phyloP scores from a whole-genome alignment of 2,113 vertebrate species.

The Zosterops hypoxanthus region DNA sequence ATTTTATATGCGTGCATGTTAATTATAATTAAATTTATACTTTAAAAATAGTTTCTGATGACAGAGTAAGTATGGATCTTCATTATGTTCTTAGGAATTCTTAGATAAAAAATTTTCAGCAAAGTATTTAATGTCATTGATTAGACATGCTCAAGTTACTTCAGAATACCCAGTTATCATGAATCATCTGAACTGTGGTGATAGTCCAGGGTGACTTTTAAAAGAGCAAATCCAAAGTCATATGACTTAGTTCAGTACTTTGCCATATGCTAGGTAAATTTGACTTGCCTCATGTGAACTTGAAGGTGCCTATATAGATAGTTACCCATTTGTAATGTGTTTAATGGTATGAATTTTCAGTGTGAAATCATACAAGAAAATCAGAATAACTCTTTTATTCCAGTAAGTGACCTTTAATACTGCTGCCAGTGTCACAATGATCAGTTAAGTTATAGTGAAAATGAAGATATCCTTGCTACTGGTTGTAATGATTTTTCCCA shows the following conservation, averaged over 20 bases:
- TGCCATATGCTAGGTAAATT: not conserved
- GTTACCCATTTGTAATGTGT: not conserved
- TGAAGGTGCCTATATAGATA: not conserved
- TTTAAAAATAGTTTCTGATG: not conserved
- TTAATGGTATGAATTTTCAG: not conserved
- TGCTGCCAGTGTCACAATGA: not conserved
- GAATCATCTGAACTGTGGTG: not conserved
- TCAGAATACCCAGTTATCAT: not conserved
- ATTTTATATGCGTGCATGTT: not conserved
- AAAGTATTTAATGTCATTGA: not conserved
- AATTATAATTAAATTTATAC: not conserved
- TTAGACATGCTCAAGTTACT: not conserved
- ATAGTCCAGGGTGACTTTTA: not conserved
- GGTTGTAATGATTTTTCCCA: not conserved
- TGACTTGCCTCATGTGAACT: not conserved
- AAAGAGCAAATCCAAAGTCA: not conserved
- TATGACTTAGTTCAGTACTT: not conserved
- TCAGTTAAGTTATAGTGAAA: not conserved
- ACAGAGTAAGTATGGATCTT: not conserved
- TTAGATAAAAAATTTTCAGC: not conserved
- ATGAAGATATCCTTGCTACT: not conserved
- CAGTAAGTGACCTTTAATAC: not conserved
- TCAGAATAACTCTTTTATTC: not conserved
- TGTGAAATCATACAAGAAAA: not conserved
- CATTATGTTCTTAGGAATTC: not conserved